Conservation (phyloP, 2,113 vertebrate genomes). For the Epinephelus cyanopodus region DNA sequence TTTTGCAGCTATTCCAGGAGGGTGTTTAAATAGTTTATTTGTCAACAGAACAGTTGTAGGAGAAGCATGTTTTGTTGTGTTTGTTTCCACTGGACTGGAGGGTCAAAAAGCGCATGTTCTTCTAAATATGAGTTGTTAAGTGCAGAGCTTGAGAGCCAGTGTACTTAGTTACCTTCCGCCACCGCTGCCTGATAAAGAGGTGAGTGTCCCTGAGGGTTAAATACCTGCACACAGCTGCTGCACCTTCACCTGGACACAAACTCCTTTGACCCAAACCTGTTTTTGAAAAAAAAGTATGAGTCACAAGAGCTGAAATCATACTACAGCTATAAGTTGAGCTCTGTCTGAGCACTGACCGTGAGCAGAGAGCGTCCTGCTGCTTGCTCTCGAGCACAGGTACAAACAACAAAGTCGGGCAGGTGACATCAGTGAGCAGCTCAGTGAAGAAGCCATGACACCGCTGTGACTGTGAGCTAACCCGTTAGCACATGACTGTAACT, state of each 20-base stretch:
- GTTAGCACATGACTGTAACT: not conserved
- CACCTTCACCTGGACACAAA: slow-evolving; percentile 26
- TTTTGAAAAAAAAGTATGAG: not conserved
- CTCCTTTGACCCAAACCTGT: slow-evolving; percentile 32
- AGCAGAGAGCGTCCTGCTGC: slow-evolving; percentile 2
- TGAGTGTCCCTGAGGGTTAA: not conserved
- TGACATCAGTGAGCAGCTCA: slow-evolving; percentile 18
- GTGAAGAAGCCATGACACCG: slow-evolving; percentile 32
- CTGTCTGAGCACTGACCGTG: slow-evolving; percentile 36
- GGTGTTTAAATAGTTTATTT: too few relatives aligned
- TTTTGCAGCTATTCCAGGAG: too few relatives aligned
- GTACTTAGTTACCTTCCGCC: not conserved
- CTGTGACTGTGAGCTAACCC: not conserved
- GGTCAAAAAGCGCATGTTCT: not conserved
- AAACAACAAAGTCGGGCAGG: slow-evolving; percentile 39
- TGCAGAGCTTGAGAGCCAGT: too few relatives aligned
- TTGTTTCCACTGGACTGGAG: too few relatives aligned
- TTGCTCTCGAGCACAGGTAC: slow-evolving; percentile 27
- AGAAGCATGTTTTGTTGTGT: too few relatives aligned
- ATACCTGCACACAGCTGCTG: slow-evolving; percentile 54
- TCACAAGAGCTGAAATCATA: not conserved
- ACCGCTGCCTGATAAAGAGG: not conserved
- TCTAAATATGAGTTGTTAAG: too few relatives aligned
- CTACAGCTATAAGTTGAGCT: not conserved
- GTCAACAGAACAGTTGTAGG: too few relatives aligned